Evolutionary conservation across 2,797 vertebrate genomes (phyloP), one percentile per base, ranked within the genome.

Genomic region (Phyllotis vaccarum): DNA sequence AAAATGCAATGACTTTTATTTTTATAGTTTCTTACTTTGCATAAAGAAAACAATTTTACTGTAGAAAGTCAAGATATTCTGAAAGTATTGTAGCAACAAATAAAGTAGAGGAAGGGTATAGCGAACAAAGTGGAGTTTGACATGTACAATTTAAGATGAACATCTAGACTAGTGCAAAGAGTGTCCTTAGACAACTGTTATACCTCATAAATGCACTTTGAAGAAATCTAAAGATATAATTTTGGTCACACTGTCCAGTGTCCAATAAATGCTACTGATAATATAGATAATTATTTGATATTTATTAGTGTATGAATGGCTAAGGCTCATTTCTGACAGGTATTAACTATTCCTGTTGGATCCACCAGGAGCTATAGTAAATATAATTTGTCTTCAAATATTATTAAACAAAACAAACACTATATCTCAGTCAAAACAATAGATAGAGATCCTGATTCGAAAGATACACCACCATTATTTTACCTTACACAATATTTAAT

Each of bases 331-430:
- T 96, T 97, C 78, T 91, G 97, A 66, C 96, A 66, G 70, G 78
- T 97, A 90, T 96, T 86, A 96, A 94, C n/a, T 49, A 91, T 96
- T 98, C 13, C 8, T 78, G 94, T 34, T 12, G 78, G 43, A 37
- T 95, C 70, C 0, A 56, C 40, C 64, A 89, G 81, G n/a, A 78
- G 74, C 40, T 82, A 75, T 21, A 90, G 92, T 86, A 97, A 97
- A 97, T 96, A 93, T 31, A 96, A 92, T 95, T 94, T 89, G 92
- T 40, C 90, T 93, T 97, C 97, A 95, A 97, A 98, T 93, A 81
- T 96, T 96, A 80, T 62, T 96, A 70, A 96, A 52, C 7, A 86
- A 62, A 27, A 64, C 83, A 94, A 91, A 96, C 62, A 94, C 14
- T 76, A 54, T 95, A 95, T 68, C 97, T 95, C 37, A 97, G 90